Conservation (phyloP, 1,140 invertebrate species). For the Achroia grisella region DNA sequence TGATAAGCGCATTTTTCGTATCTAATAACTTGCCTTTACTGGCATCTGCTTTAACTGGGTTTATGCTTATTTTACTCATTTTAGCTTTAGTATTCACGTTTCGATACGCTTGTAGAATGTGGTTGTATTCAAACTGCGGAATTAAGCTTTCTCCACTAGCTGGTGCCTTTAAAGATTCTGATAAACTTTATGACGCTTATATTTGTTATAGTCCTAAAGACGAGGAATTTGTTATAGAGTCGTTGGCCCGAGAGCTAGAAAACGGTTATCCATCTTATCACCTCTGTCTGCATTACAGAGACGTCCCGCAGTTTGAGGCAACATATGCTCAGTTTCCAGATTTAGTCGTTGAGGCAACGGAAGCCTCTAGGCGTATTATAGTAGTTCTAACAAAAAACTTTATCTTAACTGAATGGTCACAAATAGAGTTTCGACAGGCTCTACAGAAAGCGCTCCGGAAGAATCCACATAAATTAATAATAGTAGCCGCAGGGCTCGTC, state of each 20-base stretch:
- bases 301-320: constrained; percentile 88
- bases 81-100: constrained; percentile 86
- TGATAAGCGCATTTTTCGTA: constrained; percentile 81
- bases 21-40: constrained; percentile 85
- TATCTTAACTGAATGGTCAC: constrained; percentile 89
- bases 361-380: constrained; percentile 86
- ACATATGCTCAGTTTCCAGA: constrained; percentile 80
- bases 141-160: constrained; percentile 84
- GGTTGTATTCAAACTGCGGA: constrained; percentile 90
- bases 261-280: constrained; percentile 81
- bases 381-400: constrained; percentile 88
- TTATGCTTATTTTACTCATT: constrained; percentile 82
- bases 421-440: constrained; percentile 86
- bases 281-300: constrained; percentile 88
- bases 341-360: constrained; percentile 89
- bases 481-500: constrained; percentile 87
- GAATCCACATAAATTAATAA: constrained; percentile 86
- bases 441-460: constrained; percentile 88
- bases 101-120: constrained; percentile 86
- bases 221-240: constrained; percentile 88
- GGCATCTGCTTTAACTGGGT: constrained; percentile 80
- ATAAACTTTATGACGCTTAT: constrained; percentile 92
- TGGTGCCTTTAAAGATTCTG: constrained; percentile 83
- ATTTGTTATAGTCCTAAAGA: constrained; percentile 92
- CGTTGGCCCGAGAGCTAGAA: constrained; percentile 86